Evolutionary conservation across 2,113 vertebrate species (phyloP).

Genomic region (Cranoglanis bouderius): DNA sequence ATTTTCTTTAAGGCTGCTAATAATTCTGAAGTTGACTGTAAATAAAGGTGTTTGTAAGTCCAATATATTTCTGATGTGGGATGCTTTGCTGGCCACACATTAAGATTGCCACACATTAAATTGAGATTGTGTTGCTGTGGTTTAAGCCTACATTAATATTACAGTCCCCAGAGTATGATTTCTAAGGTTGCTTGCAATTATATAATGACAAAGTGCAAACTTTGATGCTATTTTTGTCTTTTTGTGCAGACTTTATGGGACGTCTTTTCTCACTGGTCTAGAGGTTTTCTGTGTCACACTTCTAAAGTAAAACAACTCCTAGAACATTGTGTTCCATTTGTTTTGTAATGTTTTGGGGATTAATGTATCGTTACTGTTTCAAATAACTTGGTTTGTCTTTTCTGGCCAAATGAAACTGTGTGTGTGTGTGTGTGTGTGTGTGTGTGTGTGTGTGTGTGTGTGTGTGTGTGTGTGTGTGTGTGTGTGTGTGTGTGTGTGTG

Average conservation of each 20-base stretch:
- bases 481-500: slow-evolving; percentile 1
- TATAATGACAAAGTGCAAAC: slow-evolving; percentile 11
- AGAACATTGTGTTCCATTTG: neutral
- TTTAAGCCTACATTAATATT: neutral
- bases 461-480: neutral
- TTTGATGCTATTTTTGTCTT: slow-evolving; percentile 17
- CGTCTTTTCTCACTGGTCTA: neutral
- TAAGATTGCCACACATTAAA: neutral
- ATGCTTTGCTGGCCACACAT: neutral
- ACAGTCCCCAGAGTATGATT: neutral
- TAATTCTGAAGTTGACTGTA: neutral
- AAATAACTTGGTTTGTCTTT: neutral
- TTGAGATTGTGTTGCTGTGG: neutral
- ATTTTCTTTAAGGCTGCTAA: neutral
- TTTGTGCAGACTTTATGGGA: neutral
- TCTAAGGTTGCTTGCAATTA: neutral
- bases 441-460: slow-evolving; percentile 1
- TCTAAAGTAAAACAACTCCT: neutral
- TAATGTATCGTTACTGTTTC: neutral
- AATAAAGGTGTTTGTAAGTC: slow-evolving; percentile 3
- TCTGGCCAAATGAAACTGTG: neutral
- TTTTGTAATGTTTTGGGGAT: neutral
- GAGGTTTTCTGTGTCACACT: neutral
- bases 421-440: neutral
- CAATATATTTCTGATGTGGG: neutral